Evolutionary conservation across 2,113 vertebrate genomes (phyloP).

Genomic region (Xenopus tropicalis): UCB_Xtro_10.0 CM004445.2:106563501-106564000

Average conservation of each 20-base stretch:
- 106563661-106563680: slow-evolving; percentile 16
- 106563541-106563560: no score
- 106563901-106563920: background rate
- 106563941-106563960: background rate
- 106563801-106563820: slow-evolving; percentile 20
- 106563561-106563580: no score
- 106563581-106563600: background rate
- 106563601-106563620: slow-evolving; percentile 17
- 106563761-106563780: slow-evolving; percentile 27
- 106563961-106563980: background rate
- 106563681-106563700: slow-evolving; percentile 7
- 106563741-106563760: slow-evolving; percentile 28
- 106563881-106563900: background rate
- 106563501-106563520: no score
- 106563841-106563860: slow-evolving; percentile 25
- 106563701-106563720: slow-evolving; percentile 18
- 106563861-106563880: slow-evolving; percentile 14
- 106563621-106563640: slow-evolving; percentile 23
- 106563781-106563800: slow-evolving; percentile 34
- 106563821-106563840: slow-evolving; percentile 17
- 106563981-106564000: background rate
- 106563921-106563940: background rate
- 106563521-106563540: no score
- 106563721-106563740: slow-evolving; percentile 26
- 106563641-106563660: slow-evolving; percentile 9